phyloP scores from a whole-genome alignment of 2,113 vertebrate genomes.

The Pelvicachromis taeniatus region DNA sequence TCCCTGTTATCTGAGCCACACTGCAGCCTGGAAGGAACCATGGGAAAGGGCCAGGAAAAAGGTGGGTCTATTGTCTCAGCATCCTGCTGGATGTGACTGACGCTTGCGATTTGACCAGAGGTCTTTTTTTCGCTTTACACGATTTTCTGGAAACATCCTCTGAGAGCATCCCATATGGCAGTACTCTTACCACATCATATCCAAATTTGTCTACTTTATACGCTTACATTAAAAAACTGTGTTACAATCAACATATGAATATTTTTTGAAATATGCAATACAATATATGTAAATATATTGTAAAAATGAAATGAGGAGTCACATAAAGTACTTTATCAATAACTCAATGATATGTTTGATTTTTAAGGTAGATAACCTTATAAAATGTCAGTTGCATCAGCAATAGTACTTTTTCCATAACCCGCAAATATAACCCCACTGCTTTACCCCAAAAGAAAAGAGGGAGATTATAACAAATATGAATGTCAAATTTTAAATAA shows the following conservation, averaged over 20 bases:
- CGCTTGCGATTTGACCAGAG: slow-evolving; percentile 75
- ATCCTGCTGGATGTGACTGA: slow-evolving; percentile 84
- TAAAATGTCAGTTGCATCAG: background rate
- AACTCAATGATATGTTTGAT: background rate
- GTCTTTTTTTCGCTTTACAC: background rate
- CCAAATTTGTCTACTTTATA: background rate
- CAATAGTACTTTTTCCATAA: background rate
- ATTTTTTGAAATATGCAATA: background rate
- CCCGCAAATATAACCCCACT: background rate
- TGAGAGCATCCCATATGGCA: slow-evolving; percentile 50
- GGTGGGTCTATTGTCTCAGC: slow-evolving; percentile 88
- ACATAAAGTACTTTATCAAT: background rate
- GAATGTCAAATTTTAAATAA: background rate
- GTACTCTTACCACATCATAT: background rate
- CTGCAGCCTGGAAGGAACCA: slow-evolving; percentile 90
- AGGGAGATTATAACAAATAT: background rate
- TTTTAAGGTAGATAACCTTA: background rate
- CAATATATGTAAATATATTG: background rate
- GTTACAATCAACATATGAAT: background rate
- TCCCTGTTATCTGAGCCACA: slow-evolving; percentile 78
- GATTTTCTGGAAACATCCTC: slow-evolving; percentile 75
- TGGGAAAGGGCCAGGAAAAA: slow-evolving; percentile 93
- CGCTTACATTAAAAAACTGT: background rate
- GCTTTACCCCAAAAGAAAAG: background rate
- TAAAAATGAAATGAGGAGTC: background rate